Evolutionary conservation across 1,140 invertebrate species (phyloP).

Genomic region (Proctacanthus coquilletti): DNA sequence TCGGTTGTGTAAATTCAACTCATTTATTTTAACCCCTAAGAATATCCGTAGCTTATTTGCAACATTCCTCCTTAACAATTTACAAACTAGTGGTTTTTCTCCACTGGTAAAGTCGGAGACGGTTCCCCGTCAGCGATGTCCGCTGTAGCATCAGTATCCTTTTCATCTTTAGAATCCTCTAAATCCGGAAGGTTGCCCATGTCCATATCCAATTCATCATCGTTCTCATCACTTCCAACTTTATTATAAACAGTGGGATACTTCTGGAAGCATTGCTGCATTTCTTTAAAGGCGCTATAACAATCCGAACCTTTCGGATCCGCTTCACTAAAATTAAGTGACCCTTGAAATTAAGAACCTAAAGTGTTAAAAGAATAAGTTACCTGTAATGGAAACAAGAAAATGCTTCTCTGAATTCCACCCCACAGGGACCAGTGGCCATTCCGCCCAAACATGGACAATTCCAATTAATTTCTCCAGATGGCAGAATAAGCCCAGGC

Average conservation of each 20-base stretch:
- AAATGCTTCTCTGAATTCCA: conserved; percentile 85
- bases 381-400: conserved; percentile 79
- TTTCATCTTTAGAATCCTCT: not conserved
- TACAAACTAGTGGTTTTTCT: no score
- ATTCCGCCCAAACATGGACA: conserved; percentile 93
- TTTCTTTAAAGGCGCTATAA: conserved; percentile 72
- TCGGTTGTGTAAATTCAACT: no score
- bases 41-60: no score
- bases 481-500: conserved; percentile 65
- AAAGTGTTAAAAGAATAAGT: not conserved
- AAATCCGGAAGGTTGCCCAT: conserved; percentile 3
- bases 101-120: no score
- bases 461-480: conserved; percentile 92
- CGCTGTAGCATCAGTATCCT: not conserved
- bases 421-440: conserved; percentile 87
- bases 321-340: conserved; percentile 35
- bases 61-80: no score
- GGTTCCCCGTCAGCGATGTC: not conserved
- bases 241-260: conserved; percentile 78
- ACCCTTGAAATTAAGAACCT: not conserved
- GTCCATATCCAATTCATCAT: conserved; percentile 24
- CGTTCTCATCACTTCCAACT: conserved; percentile 37
- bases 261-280: conserved; percentile 84
- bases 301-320: conserved; percentile 82
- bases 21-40: no score